A percentile compares a stretch with the other conserved stretches of the same genome.
These are phyloP conservation scores for Micoletzkya japonica DNA, from an alignment of 2,888 invertebrate genomes.

Conservation along the genomic window DNA sequence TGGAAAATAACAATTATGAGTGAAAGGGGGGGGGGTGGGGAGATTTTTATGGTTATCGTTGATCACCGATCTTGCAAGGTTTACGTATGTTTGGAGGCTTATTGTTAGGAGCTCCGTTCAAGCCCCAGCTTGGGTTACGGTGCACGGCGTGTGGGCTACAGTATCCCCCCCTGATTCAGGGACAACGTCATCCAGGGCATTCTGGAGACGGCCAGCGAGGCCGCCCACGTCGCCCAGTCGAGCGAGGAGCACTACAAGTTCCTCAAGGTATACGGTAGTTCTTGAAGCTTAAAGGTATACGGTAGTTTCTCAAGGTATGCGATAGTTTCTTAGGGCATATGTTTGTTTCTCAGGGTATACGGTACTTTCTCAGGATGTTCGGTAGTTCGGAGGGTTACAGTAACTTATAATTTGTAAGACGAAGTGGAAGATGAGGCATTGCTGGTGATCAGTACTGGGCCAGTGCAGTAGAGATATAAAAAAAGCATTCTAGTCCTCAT, in stretches of 20 bases:
- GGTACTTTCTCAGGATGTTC: no score
- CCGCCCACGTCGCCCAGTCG: conserved; percentile 41
- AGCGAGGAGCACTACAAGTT: conserved; percentile 46
- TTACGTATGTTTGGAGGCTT: not conserved
- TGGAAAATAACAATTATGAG: no score
- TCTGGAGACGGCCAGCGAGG: conserved; percentile 45
- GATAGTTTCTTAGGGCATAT: no score
- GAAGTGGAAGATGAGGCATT: no score
- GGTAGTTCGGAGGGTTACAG: no score
- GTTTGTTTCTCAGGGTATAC: no score
- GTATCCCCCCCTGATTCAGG: conserved; percentile 25
- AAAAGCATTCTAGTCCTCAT: not conserved
- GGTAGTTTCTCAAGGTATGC: no score
- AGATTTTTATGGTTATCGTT: not conserved
- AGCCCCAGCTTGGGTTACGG: not conserved
- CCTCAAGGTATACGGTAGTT: conserved; percentile 36
- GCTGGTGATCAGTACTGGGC: not conserved
- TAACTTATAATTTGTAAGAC: no score
- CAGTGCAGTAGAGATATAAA: not conserved
- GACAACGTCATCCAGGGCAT: conserved; percentile 44
- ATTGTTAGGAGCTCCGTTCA: not conserved
- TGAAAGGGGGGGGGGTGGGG: not conserved
- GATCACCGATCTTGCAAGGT: not conserved
- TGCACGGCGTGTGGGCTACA: not conserved
- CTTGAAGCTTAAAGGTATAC: no score